Evolutionary conservation across 2,888 invertebrate genomes (phyloP).

Genomic region (Drosophila colorata): DNA sequence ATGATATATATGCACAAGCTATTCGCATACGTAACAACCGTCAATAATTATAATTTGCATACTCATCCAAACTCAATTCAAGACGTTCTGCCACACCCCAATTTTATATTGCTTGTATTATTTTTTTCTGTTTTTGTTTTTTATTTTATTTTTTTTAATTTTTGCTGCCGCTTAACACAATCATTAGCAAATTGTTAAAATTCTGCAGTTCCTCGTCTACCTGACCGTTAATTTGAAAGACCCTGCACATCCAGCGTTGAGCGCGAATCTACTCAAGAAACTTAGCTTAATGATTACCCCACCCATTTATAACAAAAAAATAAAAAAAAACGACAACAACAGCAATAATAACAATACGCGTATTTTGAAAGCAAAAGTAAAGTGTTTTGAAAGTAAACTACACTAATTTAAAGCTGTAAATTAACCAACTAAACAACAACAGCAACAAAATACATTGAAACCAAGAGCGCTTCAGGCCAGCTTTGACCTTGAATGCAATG

Average conservation of each 20-base stretch:
- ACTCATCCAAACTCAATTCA: conserved; percentile 43
- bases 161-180: conserved; percentile 17
- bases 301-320: conserved; percentile 53
- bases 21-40: conserved; percentile 28
- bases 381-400: conserved; percentile 80
- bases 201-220: conserved; percentile 34
- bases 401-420: conserved; percentile 80
- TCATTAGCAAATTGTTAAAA: conserved; percentile 46
- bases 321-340: conserved; percentile 3
- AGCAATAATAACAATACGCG: conserved; percentile 46
- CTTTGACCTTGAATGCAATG: conserved; percentile 77
- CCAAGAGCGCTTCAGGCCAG: conserved; percentile 57
- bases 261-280: conserved; percentile 50
- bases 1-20: conserved; percentile 1
- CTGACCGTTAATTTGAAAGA: conserved; percentile 22
- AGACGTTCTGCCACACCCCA: conserved; percentile 45
- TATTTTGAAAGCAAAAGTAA: conserved; percentile 79
- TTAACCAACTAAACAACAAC: conserved; percentile 74
- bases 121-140: conserved; percentile 6
- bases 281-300: conserved; percentile 70
- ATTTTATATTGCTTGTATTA: background rate
- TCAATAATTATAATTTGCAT: conserved; percentile 50
- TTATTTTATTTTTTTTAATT: background rate
- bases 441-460: conserved; percentile 20
- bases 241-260: conserved; percentile 18